Evolutionary conservation across 2,797 vertebrate genomes (phyloP).

Genomic region (Spea hammondii): DNA sequence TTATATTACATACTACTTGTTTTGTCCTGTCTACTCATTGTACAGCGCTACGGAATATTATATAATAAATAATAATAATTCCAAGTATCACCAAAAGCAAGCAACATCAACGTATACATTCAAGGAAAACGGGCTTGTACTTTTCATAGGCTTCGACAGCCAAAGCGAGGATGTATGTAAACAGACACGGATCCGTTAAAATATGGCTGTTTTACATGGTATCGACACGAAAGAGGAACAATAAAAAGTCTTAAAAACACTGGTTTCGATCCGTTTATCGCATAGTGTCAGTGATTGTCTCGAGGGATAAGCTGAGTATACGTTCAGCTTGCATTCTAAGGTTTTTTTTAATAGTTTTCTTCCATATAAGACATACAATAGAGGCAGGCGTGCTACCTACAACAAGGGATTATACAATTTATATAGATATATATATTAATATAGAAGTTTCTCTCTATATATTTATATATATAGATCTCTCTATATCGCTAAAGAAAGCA

Average conservation of each 20-base stretch:
- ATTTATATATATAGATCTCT: constrained; percentile 42
- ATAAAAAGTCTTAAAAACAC: background rate
- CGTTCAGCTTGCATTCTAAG: background rate
- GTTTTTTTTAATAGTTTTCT: background rate
- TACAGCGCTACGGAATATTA: no score
- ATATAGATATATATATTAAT: constrained; percentile 43
- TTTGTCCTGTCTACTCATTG: no score
- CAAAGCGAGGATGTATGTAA: background rate
- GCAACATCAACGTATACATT: background rate
- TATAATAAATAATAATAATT: no score
- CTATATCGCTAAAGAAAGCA: constrained; percentile 13
- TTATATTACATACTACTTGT: no score
- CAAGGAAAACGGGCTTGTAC: no score
- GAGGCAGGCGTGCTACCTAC: constrained; percentile 21
- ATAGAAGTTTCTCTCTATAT: constrained; percentile 41
- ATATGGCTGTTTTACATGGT: background rate
- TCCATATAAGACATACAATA: background rate
- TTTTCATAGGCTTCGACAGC: no score
- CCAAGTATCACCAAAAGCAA: background rate
- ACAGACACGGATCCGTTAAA: background rate
- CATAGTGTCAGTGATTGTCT: background rate
- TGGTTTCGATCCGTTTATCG: background rate
- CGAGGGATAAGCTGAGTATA: background rate
- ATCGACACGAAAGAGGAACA: background rate
- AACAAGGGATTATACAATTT: constrained; percentile 43